Conservation (phyloP, 2,888 invertebrate species). For the Aromia moschata region DNA sequence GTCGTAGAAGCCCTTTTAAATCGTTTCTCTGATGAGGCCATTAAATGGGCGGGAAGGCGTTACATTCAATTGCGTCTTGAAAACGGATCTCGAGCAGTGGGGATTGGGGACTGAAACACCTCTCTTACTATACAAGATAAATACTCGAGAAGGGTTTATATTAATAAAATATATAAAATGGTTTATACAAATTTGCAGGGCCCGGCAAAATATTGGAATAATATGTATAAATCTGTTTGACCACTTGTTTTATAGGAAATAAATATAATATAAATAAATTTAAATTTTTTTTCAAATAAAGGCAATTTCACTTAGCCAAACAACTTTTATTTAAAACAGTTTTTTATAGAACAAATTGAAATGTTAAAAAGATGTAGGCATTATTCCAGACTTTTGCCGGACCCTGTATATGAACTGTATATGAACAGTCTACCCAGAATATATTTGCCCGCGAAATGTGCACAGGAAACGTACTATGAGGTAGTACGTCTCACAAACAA, state of each 20-base stretch:
- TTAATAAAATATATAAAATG: too few relatives aligned
- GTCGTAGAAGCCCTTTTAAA: neutral
- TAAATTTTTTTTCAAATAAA: neutral
- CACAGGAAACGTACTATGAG: too few relatives aligned
- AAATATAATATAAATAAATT: neutral
- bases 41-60: constrained; percentile 15
- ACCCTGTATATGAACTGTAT: too few relatives aligned
- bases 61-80: constrained; percentile 18
- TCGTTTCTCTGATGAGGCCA: constrained; percentile 10
- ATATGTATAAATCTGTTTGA: neutral
- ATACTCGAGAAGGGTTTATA: too few relatives aligned
- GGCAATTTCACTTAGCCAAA: neutral
- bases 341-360: too few relatives aligned
- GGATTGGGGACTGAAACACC: constrained; percentile 4
- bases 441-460: too few relatives aligned
- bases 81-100: constrained; percentile 13
- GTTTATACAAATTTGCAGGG: neutral
- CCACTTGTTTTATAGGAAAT: neutral
- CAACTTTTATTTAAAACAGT: too few relatives aligned
- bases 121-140: neutral
- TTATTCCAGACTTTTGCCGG: too few relatives aligned
- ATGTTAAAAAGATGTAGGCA: too few relatives aligned
- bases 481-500: too few relatives aligned
- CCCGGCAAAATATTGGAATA: neutral
- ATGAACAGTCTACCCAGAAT: too few relatives aligned